Base-by-base conservation (phyloP, 2,888 invertebrate species). In the Eristalis arbustorum region DNA sequence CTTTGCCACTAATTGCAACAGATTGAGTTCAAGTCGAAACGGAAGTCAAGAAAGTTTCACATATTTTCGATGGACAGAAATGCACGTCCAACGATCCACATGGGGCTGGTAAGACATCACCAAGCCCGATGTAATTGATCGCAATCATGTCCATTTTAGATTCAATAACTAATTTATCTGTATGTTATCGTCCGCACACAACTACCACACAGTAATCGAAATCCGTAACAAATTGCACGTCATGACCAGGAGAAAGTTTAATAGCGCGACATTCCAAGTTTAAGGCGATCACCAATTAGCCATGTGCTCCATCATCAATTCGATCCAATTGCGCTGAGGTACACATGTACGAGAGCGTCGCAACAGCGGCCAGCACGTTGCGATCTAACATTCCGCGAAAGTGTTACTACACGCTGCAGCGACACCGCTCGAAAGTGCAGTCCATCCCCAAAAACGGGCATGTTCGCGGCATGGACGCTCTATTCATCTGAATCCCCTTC, bases 251-350 rank as follows among this genome's bases (percentile, higher is more conserved):
- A 79, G 87, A 87, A 87, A 87, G 87, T 82, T 72, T 61, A 61
- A 61, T 59, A 62, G 28, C 18, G 18, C 67, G 66, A 72, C 87
- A 82, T 87, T 82, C 74, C 75, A 18, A 68, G 62, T 82, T 75
- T 59, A 57, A 78, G 74, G 63, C 83, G 25, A 83, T 79, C 62
- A 72, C 78, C 78, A 87, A 87, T 87, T 83, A 87, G 75, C 75
- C 72, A 75, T 72, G 83, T 72, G 63, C 74, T 79, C 78, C 72
- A 87, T 87, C 79, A 87, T 87, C 82, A 87, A 72, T 78, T 78
- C 69, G 66, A 34, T 87, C 82, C 82, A 87, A 78, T 81, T 81
- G 69, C 42, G 71, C 18, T 49, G 18, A 6, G 18, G 3, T 31
- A 5, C n/a, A 49, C n/a, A 49, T 18, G 18, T n/a, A 13, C 40